These are phyloP conservation scores for Philereme vetulata DNA, from an alignment of 2,888 invertebrate genomes.

Conservation along the genomic window DNA sequence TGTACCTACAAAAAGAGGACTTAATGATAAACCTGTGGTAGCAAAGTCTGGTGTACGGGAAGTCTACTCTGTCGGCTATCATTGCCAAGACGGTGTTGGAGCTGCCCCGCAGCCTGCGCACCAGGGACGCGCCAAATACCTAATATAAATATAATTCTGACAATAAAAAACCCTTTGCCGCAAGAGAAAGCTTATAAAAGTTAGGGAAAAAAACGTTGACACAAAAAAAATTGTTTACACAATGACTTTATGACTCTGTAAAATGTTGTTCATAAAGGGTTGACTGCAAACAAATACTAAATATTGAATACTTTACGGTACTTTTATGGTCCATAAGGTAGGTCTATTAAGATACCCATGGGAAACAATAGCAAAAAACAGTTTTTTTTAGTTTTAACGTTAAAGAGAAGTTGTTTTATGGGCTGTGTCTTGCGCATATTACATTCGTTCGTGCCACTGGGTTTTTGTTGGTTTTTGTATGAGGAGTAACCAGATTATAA, in stretches of 20 bases:
- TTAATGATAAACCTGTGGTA: too few relatives aligned
- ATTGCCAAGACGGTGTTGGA: too few relatives aligned
- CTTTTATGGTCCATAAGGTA: constrained; percentile 33
- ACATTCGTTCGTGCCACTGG: too few relatives aligned
- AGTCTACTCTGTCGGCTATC: too few relatives aligned
- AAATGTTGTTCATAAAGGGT: constrained; percentile 32
- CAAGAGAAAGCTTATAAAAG: constrained; percentile 23
- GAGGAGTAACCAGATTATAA: too few relatives aligned
- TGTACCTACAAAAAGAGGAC: too few relatives aligned
- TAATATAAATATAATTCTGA: background rate
- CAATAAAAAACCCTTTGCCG: constrained; percentile 2
- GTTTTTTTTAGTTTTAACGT: constrained; percentile 26
- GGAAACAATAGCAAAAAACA: constrained; percentile 39
- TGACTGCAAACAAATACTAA: constrained; percentile 27
- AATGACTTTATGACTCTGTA: constrained; percentile 19
- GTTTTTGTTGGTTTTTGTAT: too few relatives aligned
- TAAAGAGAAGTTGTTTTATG: constrained; percentile 10
- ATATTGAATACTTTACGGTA: constrained; percentile 32
- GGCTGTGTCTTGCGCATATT: background rate
- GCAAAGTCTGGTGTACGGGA: too few relatives aligned
- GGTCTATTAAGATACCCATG: constrained; percentile 28
- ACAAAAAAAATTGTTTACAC: constrained; percentile 20
- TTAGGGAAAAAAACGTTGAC: constrained; percentile 4
- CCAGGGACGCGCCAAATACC: background rate
- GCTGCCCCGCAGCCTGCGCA: too few relatives aligned